phyloP scores from a whole-genome alignment of 2,888 invertebrate genomes.

The Dasysyrphus albostriatus region DNA sequence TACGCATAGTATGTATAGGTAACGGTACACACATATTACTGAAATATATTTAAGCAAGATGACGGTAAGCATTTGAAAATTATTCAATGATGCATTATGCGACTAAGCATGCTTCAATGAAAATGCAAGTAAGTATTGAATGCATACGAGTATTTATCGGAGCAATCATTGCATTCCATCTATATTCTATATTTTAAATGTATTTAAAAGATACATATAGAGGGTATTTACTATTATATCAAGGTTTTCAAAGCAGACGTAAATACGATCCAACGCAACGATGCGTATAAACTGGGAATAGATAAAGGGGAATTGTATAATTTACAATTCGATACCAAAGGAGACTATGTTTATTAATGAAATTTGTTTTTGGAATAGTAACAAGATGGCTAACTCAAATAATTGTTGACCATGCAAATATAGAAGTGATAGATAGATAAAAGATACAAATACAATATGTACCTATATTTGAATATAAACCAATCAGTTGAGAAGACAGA shows the following conservation, averaged over 20 bases:
- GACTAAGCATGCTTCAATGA: neutral
- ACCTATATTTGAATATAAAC: neutral
- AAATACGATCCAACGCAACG: neutral
- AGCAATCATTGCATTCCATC: neutral
- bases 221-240: neutral
- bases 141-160: neutral
- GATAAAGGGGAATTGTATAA: neutral
- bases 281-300: neutral
- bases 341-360: constrained; percentile 1
- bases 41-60: neutral
- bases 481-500: neutral
- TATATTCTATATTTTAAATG: neutral
- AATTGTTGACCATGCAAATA: constrained; percentile 42
- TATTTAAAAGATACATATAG: neutral
- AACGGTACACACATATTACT: no score
- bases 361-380: constrained; percentile 23
- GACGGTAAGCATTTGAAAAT: neutral
- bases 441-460: no score
- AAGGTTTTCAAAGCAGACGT: neutral
- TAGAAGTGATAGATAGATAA: neutral
- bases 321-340: neutral
- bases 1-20: no score
- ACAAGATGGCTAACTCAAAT: constrained; percentile 52
- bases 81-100: neutral
- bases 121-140: neutral